Evolutionary conservation across 2,113 vertebrate genomes (phyloP), one percentile per base, ranked within the genome.

Genomic region (Sinocyclocheilus grahami): DNA sequence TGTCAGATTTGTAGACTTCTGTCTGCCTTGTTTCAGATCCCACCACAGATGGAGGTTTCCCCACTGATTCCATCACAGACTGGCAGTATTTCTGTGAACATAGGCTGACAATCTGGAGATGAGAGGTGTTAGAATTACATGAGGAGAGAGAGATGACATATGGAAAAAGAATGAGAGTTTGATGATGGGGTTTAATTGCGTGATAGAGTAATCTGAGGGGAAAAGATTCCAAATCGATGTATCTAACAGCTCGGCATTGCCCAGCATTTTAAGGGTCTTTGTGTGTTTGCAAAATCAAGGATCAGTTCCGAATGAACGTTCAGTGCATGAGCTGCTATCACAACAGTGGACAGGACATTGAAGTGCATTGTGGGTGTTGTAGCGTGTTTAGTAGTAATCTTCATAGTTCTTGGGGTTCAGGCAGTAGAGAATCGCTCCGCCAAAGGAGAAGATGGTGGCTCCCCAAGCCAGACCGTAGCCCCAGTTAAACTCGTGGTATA

Each of bases 401-500:
- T 99, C 98, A 74, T 99, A 99, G 95, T 98, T 98, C 93, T 98
- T 99, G 91, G 98, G 98, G 92, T 99, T 99, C 91, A 99, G 96
- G 93, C 98, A 99, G 93, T 98, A 99, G 91, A 99, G 97, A 90
- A 99, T 96, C 93, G 97, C 98, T 88, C 97, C 97, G 89, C 98
- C 98, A 88, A 98, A 99, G 2, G 98, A 98, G 95, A 99, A 99
- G 95, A 99, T 99, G 94, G 98, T 99, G 93, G 97, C 97, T 83
- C 98, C 98, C 98, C 98, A 99, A 3, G 97, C 98, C 92, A 99
- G 93, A 88, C 98, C 98, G 87, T 99, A 99, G 87, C 98, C 98
- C 98, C 98, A 99, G 92, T 99, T 99, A 92, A 99, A 99, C 95
- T 99, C 98, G 58, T 99, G 98, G 91, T 99, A 99, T 94, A 99